These are phyloP conservation scores for Hirtodrosophila histrioides DNA, from an alignment of 2,888 invertebrate species.

Conservation along the genomic window DNA sequence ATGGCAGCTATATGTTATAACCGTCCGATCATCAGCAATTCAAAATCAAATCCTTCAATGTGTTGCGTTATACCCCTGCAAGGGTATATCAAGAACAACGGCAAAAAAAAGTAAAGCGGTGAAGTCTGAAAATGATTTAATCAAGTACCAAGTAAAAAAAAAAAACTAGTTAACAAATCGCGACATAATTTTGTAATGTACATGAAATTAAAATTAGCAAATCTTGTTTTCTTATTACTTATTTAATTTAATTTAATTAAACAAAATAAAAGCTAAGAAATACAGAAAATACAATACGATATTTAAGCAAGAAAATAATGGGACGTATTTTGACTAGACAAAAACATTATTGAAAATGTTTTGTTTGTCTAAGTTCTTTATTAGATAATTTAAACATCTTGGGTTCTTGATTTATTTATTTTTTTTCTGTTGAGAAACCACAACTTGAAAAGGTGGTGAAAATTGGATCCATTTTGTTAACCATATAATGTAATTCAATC, in stretches of 20 bases:
- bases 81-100: constrained; percentile 14
- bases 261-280: constrained; percentile 70
- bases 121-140: constrained; percentile 83
- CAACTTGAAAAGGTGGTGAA: neutral
- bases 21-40: too few species aligned
- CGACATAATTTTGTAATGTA: constrained; percentile 66
- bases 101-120: constrained; percentile 69
- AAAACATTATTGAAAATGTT: constrained; percentile 10
- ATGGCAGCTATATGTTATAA: too few species aligned
- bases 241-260: constrained; percentile 85
- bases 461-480: constrained; percentile 9
- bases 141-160: constrained; percentile 74
- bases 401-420: neutral
- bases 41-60: too few species aligned
- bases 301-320: constrained; percentile 34
- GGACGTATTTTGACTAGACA: constrained; percentile 36
- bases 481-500: constrained; percentile 30
- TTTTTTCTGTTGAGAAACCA: neutral
- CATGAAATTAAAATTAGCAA: constrained; percentile 63
- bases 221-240: constrained; percentile 64
- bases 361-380: neutral
- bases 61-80: too few species aligned
- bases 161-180: constrained; percentile 45
- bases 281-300: constrained; percentile 56
- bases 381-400: constrained; percentile 15